These are phyloP conservation scores for Norana najaformis DNA, from an alignment of 2,888 invertebrate species.

Conservation along the genomic window DNA sequence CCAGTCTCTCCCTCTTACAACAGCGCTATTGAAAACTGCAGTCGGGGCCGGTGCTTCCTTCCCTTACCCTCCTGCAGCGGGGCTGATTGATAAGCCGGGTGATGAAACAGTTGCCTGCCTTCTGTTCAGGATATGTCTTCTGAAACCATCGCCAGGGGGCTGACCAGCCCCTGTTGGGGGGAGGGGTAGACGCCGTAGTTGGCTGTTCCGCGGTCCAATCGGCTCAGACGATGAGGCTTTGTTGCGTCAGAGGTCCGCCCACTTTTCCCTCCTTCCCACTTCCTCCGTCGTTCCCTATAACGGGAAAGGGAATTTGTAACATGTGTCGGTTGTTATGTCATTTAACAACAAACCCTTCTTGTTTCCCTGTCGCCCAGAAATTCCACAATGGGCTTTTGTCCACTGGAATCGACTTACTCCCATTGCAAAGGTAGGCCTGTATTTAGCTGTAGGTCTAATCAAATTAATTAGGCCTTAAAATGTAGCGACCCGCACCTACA, in stretches of 20 bases:
- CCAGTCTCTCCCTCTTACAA: background rate
- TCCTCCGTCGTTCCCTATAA: background rate
- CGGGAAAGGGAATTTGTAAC: slow-evolving; percentile 13
- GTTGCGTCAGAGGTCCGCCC: background rate
- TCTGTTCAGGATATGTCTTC: slow-evolving; percentile 5
- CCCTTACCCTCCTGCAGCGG: background rate
- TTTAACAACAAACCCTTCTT: background rate
- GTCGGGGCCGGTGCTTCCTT: background rate
- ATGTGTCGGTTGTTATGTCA: background rate
- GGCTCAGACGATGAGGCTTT: background rate
- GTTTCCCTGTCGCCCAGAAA: background rate
- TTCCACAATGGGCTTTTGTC: background rate
- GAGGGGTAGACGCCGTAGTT: background rate
- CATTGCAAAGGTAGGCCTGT: background rate
- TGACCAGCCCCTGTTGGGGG: background rate
- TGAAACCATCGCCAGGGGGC: background rate
- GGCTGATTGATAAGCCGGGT: slow-evolving; percentile 5
- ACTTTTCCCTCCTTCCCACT: background rate
- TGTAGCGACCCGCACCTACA: background rate
- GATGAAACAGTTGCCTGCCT: background rate
- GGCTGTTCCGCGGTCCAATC: background rate
- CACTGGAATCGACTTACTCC: background rate
- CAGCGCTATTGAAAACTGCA: background rate
- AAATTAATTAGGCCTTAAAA: background rate
- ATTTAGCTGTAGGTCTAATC: background rate